A percentile compares a stretch with the other conserved stretches of the same genome.
Evolutionary conservation across 2,797 vertebrate genomes (phyloP).

Genomic region (Trematocara caparti): DNA sequence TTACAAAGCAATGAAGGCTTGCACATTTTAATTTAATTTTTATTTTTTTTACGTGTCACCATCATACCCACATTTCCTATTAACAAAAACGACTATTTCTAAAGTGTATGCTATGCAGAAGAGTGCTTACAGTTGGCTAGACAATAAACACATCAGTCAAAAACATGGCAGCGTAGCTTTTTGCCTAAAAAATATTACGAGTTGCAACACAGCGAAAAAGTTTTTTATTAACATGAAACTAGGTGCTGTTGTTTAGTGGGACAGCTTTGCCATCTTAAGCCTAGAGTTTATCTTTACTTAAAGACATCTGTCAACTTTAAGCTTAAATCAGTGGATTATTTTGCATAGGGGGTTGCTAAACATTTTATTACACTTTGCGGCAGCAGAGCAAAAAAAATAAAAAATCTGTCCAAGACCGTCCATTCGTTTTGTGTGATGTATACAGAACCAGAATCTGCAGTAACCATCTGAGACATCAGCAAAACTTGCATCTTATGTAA

Average conservation of each 20-base stretch:
- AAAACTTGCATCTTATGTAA: not conserved
- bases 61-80: not conserved
- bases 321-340: not conserved
- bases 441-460: conserved; percentile 41
- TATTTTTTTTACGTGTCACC: not conserved
- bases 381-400: not conserved
- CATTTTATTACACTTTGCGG: not conserved
- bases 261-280: not conserved
- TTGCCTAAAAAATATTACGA: not conserved
- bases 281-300: not conserved
- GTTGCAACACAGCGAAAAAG: not conserved
- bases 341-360: not conserved
- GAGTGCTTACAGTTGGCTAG: not conserved
- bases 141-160: not conserved
- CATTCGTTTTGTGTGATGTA: not conserved
- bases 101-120: conserved; percentile 19
- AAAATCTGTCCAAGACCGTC: not conserved
- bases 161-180: not conserved
- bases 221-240: not conserved
- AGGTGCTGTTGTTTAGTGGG: not conserved
- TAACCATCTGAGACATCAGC: not conserved
- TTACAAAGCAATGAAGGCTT: not conserved
- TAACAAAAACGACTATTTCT: not conserved
- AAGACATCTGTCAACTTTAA: not conserved
- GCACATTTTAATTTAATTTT: not conserved